Evolutionary conservation across 2,113 vertebrate species (phyloP).

Genomic region (Laticauda laticaudata): DNA sequence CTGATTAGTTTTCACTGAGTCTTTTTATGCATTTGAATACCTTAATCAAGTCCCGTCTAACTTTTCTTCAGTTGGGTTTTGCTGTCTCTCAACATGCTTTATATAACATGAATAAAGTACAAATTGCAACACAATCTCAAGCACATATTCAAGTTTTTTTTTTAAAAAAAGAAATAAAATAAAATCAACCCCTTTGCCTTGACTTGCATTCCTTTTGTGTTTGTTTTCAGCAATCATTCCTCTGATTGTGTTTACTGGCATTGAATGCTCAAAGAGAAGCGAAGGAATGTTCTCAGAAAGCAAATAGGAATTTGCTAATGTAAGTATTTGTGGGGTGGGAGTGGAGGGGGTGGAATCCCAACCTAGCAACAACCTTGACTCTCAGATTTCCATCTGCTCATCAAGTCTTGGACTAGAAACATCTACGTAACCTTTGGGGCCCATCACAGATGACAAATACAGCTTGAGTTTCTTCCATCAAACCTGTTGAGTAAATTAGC

Average conservation of each 20-base stretch:
- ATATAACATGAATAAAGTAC: conserved; percentile 22
- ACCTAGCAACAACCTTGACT: conserved; percentile 12
- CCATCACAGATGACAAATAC: not conserved
- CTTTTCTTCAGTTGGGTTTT: not conserved
- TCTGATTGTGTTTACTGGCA: conserved; percentile 14
- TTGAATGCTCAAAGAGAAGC: not conserved
- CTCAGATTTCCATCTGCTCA: not conserved
- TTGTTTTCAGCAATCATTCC: not conserved
- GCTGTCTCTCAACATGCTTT: conserved; percentile 28
- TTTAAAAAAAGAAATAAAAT: not conserved
- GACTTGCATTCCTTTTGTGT: conserved; percentile 13
- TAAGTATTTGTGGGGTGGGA: conserved; percentile 20
- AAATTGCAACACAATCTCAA: conserved; percentile 34
- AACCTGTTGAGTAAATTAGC: not conserved
- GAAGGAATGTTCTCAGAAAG: conserved; percentile 22
- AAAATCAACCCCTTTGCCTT: conserved; percentile 7
- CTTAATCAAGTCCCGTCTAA: conserved; percentile 13
- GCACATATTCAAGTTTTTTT: conserved; percentile 12
- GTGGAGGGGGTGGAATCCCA: not conserved
- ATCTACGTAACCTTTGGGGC: not conserved
- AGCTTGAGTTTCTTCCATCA: not conserved
- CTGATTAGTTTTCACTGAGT: not conserved
- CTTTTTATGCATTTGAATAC: conserved; percentile 11
- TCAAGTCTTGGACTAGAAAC: conserved; percentile 17
- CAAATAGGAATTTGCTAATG: not conserved